A percentile compares a stretch with the other conserved stretches of the same genome.
phyloP scores from a whole-genome alignment of 2,113 vertebrate genomes.

The Origma solitaria region DNA sequence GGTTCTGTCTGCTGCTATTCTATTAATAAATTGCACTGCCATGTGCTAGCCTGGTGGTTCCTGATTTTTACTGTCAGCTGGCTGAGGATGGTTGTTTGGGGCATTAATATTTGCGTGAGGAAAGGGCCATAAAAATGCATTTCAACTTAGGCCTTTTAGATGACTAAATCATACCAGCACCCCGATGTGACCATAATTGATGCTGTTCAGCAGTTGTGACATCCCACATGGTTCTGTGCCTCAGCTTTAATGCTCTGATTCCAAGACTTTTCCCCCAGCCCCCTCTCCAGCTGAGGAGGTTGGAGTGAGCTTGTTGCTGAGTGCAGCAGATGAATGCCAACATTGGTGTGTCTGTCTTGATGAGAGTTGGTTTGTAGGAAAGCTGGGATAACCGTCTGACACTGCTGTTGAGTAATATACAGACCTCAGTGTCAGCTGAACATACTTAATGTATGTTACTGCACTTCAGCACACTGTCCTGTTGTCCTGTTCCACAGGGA shows the following conservation, averaged over 20 bases:
- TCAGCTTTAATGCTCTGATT: background rate
- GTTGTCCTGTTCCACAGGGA: background rate
- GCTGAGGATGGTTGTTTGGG: background rate
- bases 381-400: background rate
- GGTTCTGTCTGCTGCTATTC: background rate
- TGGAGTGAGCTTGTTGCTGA: background rate
- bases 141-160: background rate
- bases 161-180: background rate
- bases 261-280: background rate
- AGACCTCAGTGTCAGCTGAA: fast-evolving
- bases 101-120: background rate
- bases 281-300: background rate
- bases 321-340: background rate
- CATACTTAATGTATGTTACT: background rate
- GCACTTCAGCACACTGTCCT: background rate
- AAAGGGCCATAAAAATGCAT: background rate
- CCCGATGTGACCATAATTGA: background rate
- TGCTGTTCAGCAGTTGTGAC: background rate
- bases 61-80: background rate
- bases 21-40: background rate
- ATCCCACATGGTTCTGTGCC: background rate
- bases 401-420: fast-evolving
- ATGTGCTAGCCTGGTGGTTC: background rate
- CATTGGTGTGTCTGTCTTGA: background rate
- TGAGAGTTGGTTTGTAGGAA: background rate